These are phyloP conservation scores for Aulostomus chinensis DNA, from an alignment of 2,797 vertebrate genomes.

Conservation along the genomic window DNA sequence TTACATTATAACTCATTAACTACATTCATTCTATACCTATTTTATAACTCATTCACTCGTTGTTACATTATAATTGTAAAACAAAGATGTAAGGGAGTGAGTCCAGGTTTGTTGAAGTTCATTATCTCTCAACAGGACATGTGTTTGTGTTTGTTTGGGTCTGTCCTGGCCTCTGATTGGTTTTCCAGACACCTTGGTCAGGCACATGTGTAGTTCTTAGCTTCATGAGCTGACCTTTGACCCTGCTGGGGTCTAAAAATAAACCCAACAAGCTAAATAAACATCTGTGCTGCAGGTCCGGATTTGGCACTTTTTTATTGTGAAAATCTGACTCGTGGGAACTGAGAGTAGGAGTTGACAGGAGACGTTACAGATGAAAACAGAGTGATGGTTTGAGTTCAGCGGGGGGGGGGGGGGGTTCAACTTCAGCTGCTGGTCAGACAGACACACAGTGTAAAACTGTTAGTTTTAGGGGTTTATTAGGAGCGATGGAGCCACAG, in stretches of 20 bases:
- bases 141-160: conserved; percentile 10
- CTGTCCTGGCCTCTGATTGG: conserved; percentile 33
- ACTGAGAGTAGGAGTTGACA: conserved; percentile 13
- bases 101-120: too few relatives aligned
- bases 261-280: conserved; percentile 50
- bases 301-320: conserved; percentile 19
- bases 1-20: too few relatives aligned
- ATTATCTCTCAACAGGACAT: conserved; percentile 10
- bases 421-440: too few relatives aligned
- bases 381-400: too few relatives aligned
- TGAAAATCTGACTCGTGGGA: conserved; percentile 32
- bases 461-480: too few relatives aligned
- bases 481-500: too few relatives aligned
- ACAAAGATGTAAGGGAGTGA: too few relatives aligned
- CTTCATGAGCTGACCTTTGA: conserved; percentile 52
- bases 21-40: too few relatives aligned
- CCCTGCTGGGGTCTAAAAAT: conserved; percentile 56
- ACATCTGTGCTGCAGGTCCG: conserved; percentile 52
- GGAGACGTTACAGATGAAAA: conserved; percentile 1
- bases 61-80: too few relatives aligned
- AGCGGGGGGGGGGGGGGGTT: too few relatives aligned
- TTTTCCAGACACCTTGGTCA: conserved; percentile 44
- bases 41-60: too few relatives aligned
- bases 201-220: conserved; percentile 32
- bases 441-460: too few relatives aligned